Percentiles rank a stretch among this genome's conserved stretches.
These are phyloP conservation scores for Elanoides forficatus DNA, from an alignment of 2,113 vertebrate genomes.

Conservation along the genomic window DNA sequence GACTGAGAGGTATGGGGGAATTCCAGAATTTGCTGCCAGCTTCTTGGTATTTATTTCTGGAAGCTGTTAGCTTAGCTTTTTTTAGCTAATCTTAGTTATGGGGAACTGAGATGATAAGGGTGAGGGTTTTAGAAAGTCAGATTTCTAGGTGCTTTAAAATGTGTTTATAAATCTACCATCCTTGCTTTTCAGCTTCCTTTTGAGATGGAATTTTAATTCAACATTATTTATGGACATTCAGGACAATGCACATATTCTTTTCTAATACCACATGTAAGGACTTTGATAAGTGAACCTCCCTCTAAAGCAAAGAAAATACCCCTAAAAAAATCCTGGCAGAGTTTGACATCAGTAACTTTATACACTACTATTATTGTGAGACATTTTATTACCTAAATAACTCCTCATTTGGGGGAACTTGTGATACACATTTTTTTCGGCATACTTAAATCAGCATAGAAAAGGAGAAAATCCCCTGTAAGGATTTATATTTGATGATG, in stretches of 20 bases:
- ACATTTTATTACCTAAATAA: not conserved
- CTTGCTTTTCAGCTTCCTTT: not conserved
- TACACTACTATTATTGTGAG: not conserved
- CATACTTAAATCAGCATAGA: not conserved
- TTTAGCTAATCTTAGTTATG: not conserved
- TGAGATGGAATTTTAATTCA: not conserved
- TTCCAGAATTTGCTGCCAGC: not conserved
- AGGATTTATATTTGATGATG: not conserved
- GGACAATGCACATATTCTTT: not conserved
- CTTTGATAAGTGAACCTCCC: not conserved
- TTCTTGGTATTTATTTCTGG: constrained; percentile 5
- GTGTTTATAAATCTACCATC: not conserved
- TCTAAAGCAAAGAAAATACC: not conserved
- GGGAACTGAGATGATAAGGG: not conserved
- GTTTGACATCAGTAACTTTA: not conserved
- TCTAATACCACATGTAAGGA: not conserved
- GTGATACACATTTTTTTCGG: not conserved
- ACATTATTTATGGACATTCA: not conserved
- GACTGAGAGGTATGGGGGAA: not conserved
- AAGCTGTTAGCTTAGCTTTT: not conserved
- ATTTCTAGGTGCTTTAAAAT: not conserved
- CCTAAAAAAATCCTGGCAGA: not conserved
- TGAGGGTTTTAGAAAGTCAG: not conserved
- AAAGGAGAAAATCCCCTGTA: not conserved
- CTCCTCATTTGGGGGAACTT: not conserved